phyloP scores from a whole-genome alignment of 2,113 vertebrate genomes.

The Salvelinus fontinalis region DNA sequence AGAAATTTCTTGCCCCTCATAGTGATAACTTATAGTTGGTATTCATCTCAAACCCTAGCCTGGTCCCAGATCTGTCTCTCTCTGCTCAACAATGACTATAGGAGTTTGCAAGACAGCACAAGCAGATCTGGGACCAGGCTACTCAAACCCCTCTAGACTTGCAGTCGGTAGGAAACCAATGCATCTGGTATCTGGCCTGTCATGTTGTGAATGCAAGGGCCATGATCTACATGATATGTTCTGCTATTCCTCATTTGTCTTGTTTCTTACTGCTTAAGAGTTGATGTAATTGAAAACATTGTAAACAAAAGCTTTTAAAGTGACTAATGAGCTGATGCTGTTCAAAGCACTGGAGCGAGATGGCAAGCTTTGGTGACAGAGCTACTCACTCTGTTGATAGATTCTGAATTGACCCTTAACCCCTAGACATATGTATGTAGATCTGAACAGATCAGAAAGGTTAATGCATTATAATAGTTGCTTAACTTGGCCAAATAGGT shows the following conservation, averaged over 20 bases:
- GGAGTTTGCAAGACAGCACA: too few species aligned
- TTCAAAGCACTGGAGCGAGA: slow-evolving; percentile 7
- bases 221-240: slow-evolving; percentile 1
- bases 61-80: too few species aligned
- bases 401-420: too few species aligned
- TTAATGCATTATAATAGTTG: too few species aligned
- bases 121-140: too few species aligned
- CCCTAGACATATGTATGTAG: too few species aligned
- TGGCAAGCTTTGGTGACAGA: too few species aligned
- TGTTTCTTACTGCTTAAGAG: slow-evolving; percentile 1
- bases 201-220: neutral
- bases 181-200: slow-evolving; percentile 11
- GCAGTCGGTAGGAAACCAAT: neutral
- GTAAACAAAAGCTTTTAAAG: slow-evolving; percentile 21
- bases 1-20: neutral
- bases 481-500: too few species aligned
- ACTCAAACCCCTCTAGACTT: too few species aligned
- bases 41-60: neutral
- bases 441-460: too few species aligned
- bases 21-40: neutral
- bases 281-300: slow-evolving; percentile 12
- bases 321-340: slow-evolving; percentile 21
- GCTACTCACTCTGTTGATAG: too few species aligned
- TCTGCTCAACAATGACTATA: neutral
- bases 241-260: slow-evolving; percentile 15